phyloP scores from a whole-genome alignment of 2,113 vertebrate genomes.

The Nerophis lumbriciformis region DNA sequence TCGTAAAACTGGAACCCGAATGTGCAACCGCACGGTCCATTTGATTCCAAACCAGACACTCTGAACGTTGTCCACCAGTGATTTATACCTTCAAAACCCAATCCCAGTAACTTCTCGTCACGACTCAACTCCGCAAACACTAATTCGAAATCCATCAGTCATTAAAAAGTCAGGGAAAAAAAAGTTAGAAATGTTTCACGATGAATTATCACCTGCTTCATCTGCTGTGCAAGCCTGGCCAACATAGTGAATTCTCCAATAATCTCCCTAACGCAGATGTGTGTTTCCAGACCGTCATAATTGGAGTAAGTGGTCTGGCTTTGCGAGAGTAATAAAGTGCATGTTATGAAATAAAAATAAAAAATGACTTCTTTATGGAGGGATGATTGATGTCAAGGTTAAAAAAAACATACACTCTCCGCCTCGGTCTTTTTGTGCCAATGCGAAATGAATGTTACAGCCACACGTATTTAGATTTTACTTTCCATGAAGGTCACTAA shows the following conservation, averaged over 20 bases:
- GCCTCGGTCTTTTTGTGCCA: slow-evolving; percentile 10
- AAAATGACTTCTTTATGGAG: slow-evolving; percentile 37
- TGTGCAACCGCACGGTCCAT: no score
- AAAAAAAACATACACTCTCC: slow-evolving; percentile 23
- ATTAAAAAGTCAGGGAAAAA: no score
- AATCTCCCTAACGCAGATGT: slow-evolving; percentile 6
- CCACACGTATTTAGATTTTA: slow-evolving; percentile 21
- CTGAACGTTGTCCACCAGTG: no score
- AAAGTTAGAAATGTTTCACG: no score
- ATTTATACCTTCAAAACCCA: no score
- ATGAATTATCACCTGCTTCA: not conserved
- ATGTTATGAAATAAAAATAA: slow-evolving; percentile 38
- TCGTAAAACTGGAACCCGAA: no score
- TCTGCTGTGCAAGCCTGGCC: not conserved
- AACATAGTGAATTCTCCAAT: not conserved
- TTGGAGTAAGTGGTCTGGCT: slow-evolving; percentile 32
- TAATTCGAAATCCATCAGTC: no score
- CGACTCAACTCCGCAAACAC: no score
- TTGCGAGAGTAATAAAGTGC: slow-evolving; percentile 47
- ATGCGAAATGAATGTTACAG: slow-evolving; percentile 7
- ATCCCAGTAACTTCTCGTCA: no score
- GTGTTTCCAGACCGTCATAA: slow-evolving; percentile 19
- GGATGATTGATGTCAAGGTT: slow-evolving; percentile 42
- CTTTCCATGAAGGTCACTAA: slow-evolving; percentile 25
- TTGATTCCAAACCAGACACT: no score